Percentiles rank a stretch among this genome's conserved stretches.
These are phyloP conservation scores for Ceratosolen solmsi DNA, from an alignment of 1,140 invertebrate genomes.

Conservation along the genomic window DNA sequence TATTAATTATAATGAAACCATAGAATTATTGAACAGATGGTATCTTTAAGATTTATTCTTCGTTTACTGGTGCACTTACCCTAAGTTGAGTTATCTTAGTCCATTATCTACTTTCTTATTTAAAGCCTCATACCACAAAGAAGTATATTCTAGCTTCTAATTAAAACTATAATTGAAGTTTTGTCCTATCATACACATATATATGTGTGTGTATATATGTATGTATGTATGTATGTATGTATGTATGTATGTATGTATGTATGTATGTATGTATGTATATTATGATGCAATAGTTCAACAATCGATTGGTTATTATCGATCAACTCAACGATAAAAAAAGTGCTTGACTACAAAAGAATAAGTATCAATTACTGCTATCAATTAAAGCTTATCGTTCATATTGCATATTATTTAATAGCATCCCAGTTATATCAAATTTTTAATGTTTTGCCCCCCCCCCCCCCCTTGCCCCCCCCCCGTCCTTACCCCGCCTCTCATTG, in stretches of 20 bases:
- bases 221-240: not conserved
- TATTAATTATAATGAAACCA: not conserved
- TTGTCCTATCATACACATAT: not conserved
- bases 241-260: not conserved
- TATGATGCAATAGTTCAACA: not conserved
- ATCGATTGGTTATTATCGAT: constrained; percentile 17
- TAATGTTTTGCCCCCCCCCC: no score
- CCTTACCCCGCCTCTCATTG: no score
- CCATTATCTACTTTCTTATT: constrained; percentile 3
- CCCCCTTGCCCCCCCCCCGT: no score
- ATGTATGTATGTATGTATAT: not conserved
- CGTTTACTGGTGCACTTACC: constrained; percentile 27
- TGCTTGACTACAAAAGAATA: constrained; percentile 8
- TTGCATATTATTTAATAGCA: no score
- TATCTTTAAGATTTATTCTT: constrained; percentile 9
- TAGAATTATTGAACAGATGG: not conserved
- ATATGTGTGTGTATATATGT: no score
- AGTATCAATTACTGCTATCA: not conserved
- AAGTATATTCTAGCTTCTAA: not conserved
- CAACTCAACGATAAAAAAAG: constrained; percentile 23
- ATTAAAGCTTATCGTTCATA: not conserved
- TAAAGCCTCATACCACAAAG: not conserved
- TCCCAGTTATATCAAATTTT: no score
- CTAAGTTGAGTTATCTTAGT: constrained; percentile 18
- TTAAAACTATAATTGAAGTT: not conserved